Evolutionary conservation across 2,113 vertebrate genomes (phyloP).

Genomic region (Myiagra hebetior): DNA sequence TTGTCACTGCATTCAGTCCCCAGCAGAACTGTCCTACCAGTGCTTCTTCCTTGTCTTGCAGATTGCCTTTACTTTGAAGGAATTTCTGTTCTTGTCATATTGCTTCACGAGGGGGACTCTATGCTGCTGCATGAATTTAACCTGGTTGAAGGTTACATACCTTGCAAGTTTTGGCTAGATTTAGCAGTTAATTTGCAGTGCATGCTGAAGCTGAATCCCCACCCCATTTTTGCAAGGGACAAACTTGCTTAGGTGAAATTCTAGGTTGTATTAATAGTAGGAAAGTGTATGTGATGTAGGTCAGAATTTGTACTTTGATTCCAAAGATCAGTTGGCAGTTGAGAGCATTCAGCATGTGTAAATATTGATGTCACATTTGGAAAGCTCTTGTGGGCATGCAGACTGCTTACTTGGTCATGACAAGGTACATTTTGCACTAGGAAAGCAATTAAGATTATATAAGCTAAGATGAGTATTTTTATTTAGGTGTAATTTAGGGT

Average conservation of each 20-base stretch:
- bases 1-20: background rate
- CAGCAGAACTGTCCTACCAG: background rate
- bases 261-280: background rate
- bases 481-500: background rate
- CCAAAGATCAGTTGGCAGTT: background rate
- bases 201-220: background rate
- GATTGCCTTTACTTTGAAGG: background rate
- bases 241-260: background rate
- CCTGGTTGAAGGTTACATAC: background rate
- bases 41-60: background rate
- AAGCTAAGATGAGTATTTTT: background rate
- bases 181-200: background rate
- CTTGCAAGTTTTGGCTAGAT: background rate
- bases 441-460: constrained; percentile 8
- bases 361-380: background rate
- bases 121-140: background rate
- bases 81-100: background rate
- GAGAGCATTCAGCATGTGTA: background rate
- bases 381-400: background rate
- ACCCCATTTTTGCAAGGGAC: background rate
- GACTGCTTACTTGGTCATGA: background rate
- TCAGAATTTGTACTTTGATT: constrained; percentile 36
- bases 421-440: constrained; percentile 12
- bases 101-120: background rate
- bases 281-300: background rate